Evolutionary conservation across 2,113 vertebrate species (phyloP).

Genomic region (Rana temporaria): DNA sequence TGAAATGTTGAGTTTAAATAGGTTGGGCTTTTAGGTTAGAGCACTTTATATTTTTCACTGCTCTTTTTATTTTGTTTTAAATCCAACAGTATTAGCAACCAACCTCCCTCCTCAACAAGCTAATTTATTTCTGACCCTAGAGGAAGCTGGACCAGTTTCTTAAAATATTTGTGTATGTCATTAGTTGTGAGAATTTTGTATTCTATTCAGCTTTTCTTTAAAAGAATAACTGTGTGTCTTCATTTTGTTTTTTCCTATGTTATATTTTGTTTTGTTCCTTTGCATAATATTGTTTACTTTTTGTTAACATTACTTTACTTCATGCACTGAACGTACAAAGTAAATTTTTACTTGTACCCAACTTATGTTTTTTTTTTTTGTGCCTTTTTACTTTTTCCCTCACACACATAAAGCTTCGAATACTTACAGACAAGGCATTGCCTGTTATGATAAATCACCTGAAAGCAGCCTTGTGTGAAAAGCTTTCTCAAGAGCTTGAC

Average conservation of each 20-base stretch:
- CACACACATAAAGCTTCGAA: slow-evolving; percentile 1
- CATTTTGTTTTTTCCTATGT: neutral
- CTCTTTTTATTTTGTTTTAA: too few relatives aligned
- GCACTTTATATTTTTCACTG: too few relatives aligned
- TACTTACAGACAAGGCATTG: slow-evolving; percentile 25
- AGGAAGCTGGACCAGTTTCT: too few relatives aligned
- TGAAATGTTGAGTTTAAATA: too few relatives aligned
- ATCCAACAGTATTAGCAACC: too few relatives aligned
- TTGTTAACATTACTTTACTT: neutral
- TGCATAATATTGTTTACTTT: neutral
- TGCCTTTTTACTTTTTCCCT: neutral
- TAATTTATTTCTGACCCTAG: too few relatives aligned
- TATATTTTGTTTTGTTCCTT: neutral
- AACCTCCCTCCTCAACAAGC: too few relatives aligned
- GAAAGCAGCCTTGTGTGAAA: slow-evolving; percentile 46
- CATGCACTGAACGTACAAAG: neutral
- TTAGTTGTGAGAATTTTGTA: too few relatives aligned
- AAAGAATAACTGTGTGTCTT: too few relatives aligned
- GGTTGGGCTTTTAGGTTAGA: too few relatives aligned
- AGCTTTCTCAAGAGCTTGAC: slow-evolving; percentile 25
- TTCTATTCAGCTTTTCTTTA: too few relatives aligned
- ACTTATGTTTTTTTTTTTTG: neutral
- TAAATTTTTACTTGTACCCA: neutral
- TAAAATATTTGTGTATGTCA: too few relatives aligned
- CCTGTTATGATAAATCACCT: slow-evolving; percentile 45